Evolutionary conservation across 1,140 invertebrate genomes (phyloP).

Genomic region (Drosophila lowei): DNA sequence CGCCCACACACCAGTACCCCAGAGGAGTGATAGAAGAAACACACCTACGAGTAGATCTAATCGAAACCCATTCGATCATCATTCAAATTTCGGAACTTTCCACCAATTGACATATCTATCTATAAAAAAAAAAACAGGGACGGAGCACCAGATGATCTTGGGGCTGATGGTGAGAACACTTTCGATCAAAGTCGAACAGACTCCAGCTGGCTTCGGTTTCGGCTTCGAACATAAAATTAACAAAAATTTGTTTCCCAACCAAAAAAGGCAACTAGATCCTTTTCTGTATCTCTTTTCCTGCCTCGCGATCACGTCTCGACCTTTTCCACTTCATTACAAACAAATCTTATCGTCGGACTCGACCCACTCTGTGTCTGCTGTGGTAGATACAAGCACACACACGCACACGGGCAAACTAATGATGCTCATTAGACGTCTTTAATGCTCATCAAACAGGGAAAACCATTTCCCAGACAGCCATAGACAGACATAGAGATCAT

Average conservation of each 20-base stretch:
- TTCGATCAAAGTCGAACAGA: slow-evolving; percentile 59
- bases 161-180: slow-evolving; percentile 32
- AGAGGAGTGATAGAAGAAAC: no score
- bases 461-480: slow-evolving; percentile 35
- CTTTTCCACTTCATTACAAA: slow-evolving; percentile 68
- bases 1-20: slow-evolving; percentile 14
- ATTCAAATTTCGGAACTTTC: slow-evolving; percentile 46
- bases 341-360: slow-evolving; percentile 27
- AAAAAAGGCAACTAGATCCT: slow-evolving; percentile 42
- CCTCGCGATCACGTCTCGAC: slow-evolving; percentile 42
- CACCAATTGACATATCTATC: slow-evolving; percentile 37
- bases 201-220: slow-evolving; percentile 35
- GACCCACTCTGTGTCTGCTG: background rate
- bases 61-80: slow-evolving; percentile 45
- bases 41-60: slow-evolving; percentile 1
- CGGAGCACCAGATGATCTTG: background rate
- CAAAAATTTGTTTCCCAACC: slow-evolving; percentile 34
- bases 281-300: slow-evolving; percentile 24
- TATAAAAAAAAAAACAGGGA: background rate
- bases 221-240: slow-evolving; percentile 53
- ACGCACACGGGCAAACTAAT: slow-evolving; percentile 57
- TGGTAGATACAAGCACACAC: slow-evolving; percentile 18
- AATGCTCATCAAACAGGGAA: slow-evolving; percentile 42
- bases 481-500: slow-evolving; percentile 33
- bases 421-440: slow-evolving; percentile 77